Evolutionary conservation across 1,140 invertebrate genomes (phyloP).

Genomic region (Drosophila punjabiensis): DNA sequence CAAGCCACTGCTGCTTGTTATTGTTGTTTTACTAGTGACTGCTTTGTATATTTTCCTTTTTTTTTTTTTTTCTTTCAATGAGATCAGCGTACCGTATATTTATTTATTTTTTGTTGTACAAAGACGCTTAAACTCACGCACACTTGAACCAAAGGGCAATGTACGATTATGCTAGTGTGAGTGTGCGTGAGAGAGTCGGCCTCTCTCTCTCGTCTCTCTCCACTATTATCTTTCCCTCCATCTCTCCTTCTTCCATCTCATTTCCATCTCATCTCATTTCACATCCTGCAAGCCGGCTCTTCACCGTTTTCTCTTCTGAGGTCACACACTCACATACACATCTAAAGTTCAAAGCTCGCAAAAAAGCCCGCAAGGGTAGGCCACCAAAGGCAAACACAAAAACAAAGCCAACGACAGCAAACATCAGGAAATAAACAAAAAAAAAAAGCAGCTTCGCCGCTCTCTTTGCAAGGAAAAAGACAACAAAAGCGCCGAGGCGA

Average conservation of each 20-base stretch:
- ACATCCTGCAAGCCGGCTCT: slow-evolving; percentile 45
- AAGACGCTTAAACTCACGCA: slow-evolving; percentile 29
- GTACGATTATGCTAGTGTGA: slow-evolving; percentile 71
- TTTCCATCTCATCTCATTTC: slow-evolving; percentile 18
- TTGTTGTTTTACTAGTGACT: slow-evolving; percentile 50
- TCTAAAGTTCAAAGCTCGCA: slow-evolving; percentile 69
- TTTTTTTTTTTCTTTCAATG: slow-evolving; percentile 65
- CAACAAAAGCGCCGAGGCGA: slow-evolving; percentile 15
- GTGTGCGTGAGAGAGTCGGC: slow-evolving; percentile 37
- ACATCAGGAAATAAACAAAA: slow-evolving; percentile 7
- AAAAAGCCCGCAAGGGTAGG: slow-evolving; percentile 38
- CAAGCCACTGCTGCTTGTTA: neutral
- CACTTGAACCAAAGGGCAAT: slow-evolving; percentile 60
- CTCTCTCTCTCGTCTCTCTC: slow-evolving; percentile 9
- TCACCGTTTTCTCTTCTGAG: slow-evolving; percentile 37
- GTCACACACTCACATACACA: slow-evolving; percentile 41
- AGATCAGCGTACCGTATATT: slow-evolving; percentile 64
- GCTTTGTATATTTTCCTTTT: slow-evolving; percentile 47
- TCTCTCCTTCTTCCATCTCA: slow-evolving; percentile 16
- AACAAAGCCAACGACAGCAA: slow-evolving; percentile 28
- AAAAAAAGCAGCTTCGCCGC: slow-evolving; percentile 45
- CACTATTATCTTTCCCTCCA: slow-evolving; percentile 30
- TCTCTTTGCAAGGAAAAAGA: slow-evolving; percentile 49
- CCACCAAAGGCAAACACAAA: slow-evolving; percentile 25
- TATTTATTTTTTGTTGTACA: slow-evolving; percentile 38